Evolutionary conservation across 35 echinoderm and acorn worm genomes (phyloP), one percentile per base, ranked within the genome.

Genomic region (Heliocidaris erythrogramma): DNA sequence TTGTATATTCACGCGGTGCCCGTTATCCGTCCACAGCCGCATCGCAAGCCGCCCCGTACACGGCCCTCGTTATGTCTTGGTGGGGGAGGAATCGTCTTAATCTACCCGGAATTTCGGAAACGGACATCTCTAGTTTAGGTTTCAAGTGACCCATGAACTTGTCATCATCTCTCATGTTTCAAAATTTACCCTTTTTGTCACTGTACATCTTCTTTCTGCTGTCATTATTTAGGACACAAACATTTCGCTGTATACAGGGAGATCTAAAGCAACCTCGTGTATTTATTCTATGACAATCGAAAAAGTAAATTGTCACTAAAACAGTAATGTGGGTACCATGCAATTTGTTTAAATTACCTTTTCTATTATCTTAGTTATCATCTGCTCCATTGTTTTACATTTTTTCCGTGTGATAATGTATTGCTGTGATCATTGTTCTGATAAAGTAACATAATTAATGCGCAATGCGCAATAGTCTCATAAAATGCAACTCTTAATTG

Each of bases 121-220:
- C 87, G 87, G 87, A 89, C 87, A 89, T 89, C 87, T 89, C 87
- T 2, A 89, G 32, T 89, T 89, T 89, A 47, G 32, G 30, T 89
- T 89, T 89, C 87, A 89, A n/a, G 29, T 11, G 87, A 89, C 87
- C 87, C 29, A 14, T 89, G 87, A 89, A 89, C 87, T 89, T 48
- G 14, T 48, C 87, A 89, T 89, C 87, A 47, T 89, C 87, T 89
- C 87, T 89, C 87, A 47, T 89, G 14, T 89, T 48, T 89, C 87
- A 89, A 24, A 47, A 32, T 42, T 13, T 48, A 2, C 16, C 10
- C 31, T 48, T 84, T 29, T 84, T 29, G 12, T 16, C 2, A 6
- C n/a, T 88, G 0, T 18, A 21, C 17, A 14, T 89, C 32, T 47
- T 89, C 18, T 48, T 89, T 48, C 47, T 48, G 31, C 87, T 89